These are phyloP conservation scores for Saxidomus purpurata DNA, from an alignment of 1,140 invertebrate species.

Conservation along the genomic window DNA sequence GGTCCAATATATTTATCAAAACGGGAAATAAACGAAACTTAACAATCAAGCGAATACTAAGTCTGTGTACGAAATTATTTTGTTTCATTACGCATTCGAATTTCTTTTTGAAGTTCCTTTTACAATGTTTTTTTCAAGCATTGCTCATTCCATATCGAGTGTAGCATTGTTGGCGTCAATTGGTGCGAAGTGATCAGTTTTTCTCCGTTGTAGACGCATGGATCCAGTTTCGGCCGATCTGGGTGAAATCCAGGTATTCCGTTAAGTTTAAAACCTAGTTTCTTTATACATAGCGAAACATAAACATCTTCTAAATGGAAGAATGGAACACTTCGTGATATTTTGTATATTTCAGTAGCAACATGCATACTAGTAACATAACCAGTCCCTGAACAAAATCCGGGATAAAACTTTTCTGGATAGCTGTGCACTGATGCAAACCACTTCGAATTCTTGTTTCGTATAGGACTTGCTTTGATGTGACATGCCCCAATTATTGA, in stretches of 20 bases:
- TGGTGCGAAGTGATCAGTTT: not conserved
- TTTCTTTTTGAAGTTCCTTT: no score
- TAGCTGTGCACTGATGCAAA: constrained; percentile 81
- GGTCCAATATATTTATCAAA: no score
- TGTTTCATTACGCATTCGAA: no score
- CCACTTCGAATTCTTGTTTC: constrained; percentile 86
- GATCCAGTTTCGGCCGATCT: not conserved
- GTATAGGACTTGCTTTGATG: constrained; percentile 63
- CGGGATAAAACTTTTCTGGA: constrained; percentile 82
- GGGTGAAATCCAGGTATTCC: constrained; percentile 60
- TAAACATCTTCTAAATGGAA: constrained; percentile 86
- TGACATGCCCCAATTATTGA: constrained; percentile 63
- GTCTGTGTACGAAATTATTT: no score
- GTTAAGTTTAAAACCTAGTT: constrained; percentile 56
- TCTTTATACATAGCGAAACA: constrained; percentile 78
- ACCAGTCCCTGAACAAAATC: constrained; percentile 86
- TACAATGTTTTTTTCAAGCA: no score
- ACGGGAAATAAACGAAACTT: no score
- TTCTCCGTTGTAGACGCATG: not conserved
- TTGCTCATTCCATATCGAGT: not conserved
- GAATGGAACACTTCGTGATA: constrained; percentile 80
- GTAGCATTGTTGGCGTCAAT: not conserved
- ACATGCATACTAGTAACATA: constrained; percentile 84
- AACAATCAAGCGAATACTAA: no score
- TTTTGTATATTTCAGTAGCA: constrained; percentile 77